Evolutionary conservation across 2,888 invertebrate genomes (phyloP).

Genomic region (Platycnemis pennipes): DNA sequence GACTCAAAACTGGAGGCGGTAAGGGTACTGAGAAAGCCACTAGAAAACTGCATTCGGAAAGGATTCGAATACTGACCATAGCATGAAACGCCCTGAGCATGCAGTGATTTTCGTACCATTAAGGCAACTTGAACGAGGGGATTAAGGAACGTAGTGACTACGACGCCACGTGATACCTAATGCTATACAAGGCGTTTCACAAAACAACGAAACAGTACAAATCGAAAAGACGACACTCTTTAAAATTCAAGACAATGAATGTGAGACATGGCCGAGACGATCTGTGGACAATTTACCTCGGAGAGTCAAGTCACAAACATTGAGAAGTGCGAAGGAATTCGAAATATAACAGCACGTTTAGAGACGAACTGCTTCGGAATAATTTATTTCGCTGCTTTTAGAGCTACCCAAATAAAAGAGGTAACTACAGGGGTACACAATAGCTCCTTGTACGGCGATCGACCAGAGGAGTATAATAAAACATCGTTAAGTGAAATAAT

Average conservation of each 20-base stretch:
- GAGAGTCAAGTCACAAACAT: neutral
- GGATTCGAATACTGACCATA: neutral
- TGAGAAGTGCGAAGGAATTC: neutral
- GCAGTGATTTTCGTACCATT: neutral
- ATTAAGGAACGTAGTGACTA: neutral
- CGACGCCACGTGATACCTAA: neutral
- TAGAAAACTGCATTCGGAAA: neutral
- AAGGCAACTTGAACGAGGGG: neutral
- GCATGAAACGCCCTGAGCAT: neutral
- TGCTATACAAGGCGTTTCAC: neutral
- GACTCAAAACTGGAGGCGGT: neutral
- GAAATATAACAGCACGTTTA: neutral
- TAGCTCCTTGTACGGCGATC: no score
- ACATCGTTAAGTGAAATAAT: no score
- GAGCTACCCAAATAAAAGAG: no score
- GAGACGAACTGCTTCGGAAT: neutral
- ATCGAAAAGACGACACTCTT: neutral
- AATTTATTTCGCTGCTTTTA: neutral
- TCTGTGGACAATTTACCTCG: neutral
- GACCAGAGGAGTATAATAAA: no score
- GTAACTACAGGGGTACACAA: no score
- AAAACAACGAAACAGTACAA: neutral
- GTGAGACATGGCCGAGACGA: neutral
- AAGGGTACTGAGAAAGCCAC: neutral
- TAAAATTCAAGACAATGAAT: neutral